These are phyloP conservation scores for Nibea albiflora DNA, from an alignment of 2,113 vertebrate species.

Conservation along the genomic window DNA sequence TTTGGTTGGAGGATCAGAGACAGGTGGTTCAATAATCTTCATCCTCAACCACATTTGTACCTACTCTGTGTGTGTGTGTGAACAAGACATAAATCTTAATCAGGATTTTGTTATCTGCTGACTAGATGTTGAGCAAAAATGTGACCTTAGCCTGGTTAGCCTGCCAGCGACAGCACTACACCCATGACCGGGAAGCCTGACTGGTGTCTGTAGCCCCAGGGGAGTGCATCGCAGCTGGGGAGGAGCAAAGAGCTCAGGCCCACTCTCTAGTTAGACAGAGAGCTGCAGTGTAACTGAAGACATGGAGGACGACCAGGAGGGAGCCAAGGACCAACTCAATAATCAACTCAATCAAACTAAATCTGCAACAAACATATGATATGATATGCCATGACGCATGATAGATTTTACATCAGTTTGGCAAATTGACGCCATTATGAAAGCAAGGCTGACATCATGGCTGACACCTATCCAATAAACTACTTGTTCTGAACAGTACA, in stretches of 20 bases:
- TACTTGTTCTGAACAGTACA: neutral
- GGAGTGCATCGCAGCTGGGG: conserved; percentile 49
- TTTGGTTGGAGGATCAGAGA: neutral
- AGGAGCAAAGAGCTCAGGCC: conserved; percentile 43
- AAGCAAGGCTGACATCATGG: neutral
- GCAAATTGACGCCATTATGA: neutral
- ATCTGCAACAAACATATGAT: neutral
- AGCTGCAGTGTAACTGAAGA: conserved; percentile 47
- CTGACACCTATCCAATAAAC: no score
- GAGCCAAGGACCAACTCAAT: neutral
- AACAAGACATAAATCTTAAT: conserved; percentile 20
- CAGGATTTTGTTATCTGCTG: conserved; percentile 36
- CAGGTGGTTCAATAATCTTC: neutral
- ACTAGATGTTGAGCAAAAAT: conserved; percentile 41
- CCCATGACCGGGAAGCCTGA: conserved; percentile 54
- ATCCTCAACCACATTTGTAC: conserved; percentile 4
- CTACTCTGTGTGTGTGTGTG: neutral
- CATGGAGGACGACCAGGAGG: conserved; percentile 5
- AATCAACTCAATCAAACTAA: conserved; percentile 5
- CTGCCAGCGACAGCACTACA: conserved; percentile 41
- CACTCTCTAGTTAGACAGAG: conserved; percentile 26
- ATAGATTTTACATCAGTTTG: neutral
- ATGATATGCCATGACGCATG: neutral
- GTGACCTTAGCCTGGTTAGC: conserved; percentile 60
- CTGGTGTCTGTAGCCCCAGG: conserved; percentile 41